A percentile compares a stretch with the other conserved stretches of the same genome.
phyloP scores from a whole-genome alignment of 1,140 invertebrate species.

The Condylostylus longicornis region DNA sequence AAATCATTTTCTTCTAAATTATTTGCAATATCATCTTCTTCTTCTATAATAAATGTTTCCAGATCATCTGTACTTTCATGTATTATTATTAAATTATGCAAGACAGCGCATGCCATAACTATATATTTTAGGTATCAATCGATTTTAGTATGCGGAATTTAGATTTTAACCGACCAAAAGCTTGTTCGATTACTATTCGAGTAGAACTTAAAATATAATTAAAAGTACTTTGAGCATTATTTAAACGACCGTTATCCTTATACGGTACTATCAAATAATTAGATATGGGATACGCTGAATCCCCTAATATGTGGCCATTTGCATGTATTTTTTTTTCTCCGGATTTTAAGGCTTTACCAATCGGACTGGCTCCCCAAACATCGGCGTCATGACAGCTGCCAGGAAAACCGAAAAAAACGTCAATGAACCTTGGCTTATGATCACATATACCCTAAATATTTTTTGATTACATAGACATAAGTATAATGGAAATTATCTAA shows the following conservation, averaged over 20 bases:
- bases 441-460: no score
- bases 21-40: no score
- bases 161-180: slow-evolving; percentile 12
- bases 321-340: background rate
- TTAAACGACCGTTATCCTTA: slow-evolving; percentile 14
- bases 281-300: slow-evolving; percentile 12
- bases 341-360: background rate
- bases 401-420: background rate
- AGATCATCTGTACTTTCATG: no score
- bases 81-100: no score
- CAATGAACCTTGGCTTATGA: no score
- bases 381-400: background rate
- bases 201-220: slow-evolving; percentile 9
- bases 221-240: slow-evolving; percentile 8
- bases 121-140: no score
- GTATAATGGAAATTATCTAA: no score
- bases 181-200: slow-evolving; percentile 10
- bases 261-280: slow-evolving; percentile 11
- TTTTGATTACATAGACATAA: no score
- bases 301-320: slow-evolving; percentile 11
- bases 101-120: no score
- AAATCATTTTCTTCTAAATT: no score
- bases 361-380: background rate
- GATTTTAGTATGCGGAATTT: no score
- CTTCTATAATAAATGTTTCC: no score